Evolutionary conservation across 2,888 invertebrate species (phyloP), one percentile per base, ranked within the genome.

Genomic region (Metellina segmentata): DNA sequence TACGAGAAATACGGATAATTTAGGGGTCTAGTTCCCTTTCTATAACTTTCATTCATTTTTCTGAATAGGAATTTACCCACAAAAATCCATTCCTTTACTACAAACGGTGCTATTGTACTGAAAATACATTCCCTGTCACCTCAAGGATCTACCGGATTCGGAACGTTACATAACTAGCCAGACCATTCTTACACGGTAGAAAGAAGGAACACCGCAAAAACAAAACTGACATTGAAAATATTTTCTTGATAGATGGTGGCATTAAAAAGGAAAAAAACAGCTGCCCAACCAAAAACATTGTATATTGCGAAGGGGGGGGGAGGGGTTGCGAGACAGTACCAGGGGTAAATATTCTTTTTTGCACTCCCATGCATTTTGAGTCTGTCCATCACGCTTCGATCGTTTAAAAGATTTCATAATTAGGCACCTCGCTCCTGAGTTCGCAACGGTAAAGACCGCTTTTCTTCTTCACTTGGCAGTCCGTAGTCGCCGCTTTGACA

Each of bases 381-480:
- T 11, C 70, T 89, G 89, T 83, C 89, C 52, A 89, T 82, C 83
- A 75, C 13, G 51, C 72, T 34, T 20, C 52, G 82, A 83, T 75
- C 69, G 19, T 34, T 81, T 74, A 34, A 70, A 69, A 75, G 85
- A 81, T 81, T 90, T 79, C 85, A 69, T 90, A 85, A 90, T 90
- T 90, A 85, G 81, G 20, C 85, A 61, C 85, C 49, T 86, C 82
- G 74, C n/a, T 34, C 34, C 34, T 34, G 34, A 34, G 34, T 34
- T n/a, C 19, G 61, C n/a, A 81, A 77, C 90, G 86, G 90, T 91
- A 91, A 91, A 86, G 86, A 91, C 90, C 86, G 86, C 86, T 91
- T 91, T 91, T 91, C 90, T 81, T 86, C 81, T 70, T 49, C 48
- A 34, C 49, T 49, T 85, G 85, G 78, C 77, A 90, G 79, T 53